Evolutionary conservation across 2,797 vertebrate species (phyloP).

Genomic region (Balearica regulorum): DNA sequence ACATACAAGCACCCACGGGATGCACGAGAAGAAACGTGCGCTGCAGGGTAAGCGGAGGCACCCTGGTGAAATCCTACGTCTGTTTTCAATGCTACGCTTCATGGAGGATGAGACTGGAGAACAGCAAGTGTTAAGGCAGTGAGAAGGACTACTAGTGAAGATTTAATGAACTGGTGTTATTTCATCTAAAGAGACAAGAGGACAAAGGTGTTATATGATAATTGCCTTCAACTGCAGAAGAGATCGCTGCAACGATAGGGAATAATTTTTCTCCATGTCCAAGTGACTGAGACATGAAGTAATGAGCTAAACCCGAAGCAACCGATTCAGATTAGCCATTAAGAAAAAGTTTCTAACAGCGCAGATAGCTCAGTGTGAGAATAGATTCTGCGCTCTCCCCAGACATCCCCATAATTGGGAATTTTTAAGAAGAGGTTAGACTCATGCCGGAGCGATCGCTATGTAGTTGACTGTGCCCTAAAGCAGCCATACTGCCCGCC

Average conservation of each 20-base stretch:
- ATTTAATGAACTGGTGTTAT: not conserved
- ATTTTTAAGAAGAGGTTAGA: not conserved
- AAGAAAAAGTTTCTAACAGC: not conserved
- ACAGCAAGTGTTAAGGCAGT: not conserved
- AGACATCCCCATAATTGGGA: not conserved
- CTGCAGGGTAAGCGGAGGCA: not conserved
- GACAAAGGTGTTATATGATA: not conserved
- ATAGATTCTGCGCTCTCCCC: not conserved
- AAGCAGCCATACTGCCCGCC: not conserved
- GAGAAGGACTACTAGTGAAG: not conserved
- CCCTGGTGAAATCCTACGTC: not conserved
- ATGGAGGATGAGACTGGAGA: not conserved
- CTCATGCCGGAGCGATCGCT: not conserved
- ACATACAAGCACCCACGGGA: not conserved
- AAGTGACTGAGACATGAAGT: not conserved
- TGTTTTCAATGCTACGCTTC: not conserved
- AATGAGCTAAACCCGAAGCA: not conserved
- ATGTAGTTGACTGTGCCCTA: not conserved
- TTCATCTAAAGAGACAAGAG: not conserved
- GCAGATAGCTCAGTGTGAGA: not conserved
- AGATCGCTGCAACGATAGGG: not conserved
- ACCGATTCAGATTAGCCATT: not conserved
- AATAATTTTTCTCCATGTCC: not conserved
- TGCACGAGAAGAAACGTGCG: not conserved
- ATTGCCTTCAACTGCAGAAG: constrained; percentile 2